Percentiles rank a stretch among this genome's conserved stretches.
Evolutionary conservation across 2,113 vertebrate genomes (phyloP).

Genomic region (Pavo muticus): DNA sequence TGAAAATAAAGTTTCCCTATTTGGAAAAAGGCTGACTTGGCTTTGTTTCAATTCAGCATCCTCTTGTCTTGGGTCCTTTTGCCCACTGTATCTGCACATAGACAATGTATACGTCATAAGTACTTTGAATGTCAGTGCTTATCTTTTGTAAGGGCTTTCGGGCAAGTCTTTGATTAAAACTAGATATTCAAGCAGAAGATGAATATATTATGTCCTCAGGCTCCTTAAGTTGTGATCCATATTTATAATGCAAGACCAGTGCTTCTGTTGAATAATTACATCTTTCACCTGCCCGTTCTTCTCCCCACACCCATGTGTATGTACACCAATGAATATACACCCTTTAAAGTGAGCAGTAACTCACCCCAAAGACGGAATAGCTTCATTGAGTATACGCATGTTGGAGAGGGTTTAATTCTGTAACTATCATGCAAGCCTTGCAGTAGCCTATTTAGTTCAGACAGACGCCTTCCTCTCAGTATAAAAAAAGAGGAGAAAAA

Average conservation of each 20-base stretch:
- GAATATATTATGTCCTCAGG: slow-evolving; percentile 35
- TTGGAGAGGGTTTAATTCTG: neutral
- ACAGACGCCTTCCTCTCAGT: neutral
- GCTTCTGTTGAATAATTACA: slow-evolving; percentile 46
- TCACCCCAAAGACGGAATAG: slow-evolving; percentile 48
- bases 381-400: neutral
- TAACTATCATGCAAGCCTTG: neutral
- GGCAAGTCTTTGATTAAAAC: slow-evolving; percentile 34
- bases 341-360: slow-evolving; percentile 58
- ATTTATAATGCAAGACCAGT: slow-evolving; percentile 67
- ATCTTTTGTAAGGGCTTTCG: neutral
- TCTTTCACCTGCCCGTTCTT: neutral
- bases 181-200: slow-evolving; percentile 62
- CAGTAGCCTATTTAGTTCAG: neutral
- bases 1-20: neutral
- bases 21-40: neutral
- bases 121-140: slow-evolving; percentile 44
- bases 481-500: neutral
- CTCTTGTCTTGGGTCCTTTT: neutral
- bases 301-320: neutral
- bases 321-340: neutral
- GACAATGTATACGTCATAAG: neutral
- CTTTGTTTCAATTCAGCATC: neutral
- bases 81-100: neutral
- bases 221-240: slow-evolving; percentile 67